Conservation (phyloP, 2,888 invertebrate species). For the Rhagium mordax region DNA sequence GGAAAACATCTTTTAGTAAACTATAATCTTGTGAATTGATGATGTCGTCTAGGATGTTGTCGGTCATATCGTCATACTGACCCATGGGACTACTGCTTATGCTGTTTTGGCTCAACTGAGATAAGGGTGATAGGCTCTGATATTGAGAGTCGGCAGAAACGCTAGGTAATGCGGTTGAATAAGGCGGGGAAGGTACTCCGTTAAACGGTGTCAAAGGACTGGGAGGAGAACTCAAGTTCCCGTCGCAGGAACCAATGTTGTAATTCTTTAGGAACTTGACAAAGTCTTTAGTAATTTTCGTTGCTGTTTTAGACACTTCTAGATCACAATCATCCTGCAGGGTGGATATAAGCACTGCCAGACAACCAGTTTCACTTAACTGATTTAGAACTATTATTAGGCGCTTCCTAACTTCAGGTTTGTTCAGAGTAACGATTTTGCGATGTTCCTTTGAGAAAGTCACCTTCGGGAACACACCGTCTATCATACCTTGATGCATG, state of each 20-base stretch:
- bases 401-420: constrained; percentile 77
- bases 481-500: constrained; percentile 87
- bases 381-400: constrained; percentile 79
- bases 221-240: constrained; percentile 53
- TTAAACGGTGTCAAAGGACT: constrained; percentile 36
- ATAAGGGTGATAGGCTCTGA: constrained; percentile 18
- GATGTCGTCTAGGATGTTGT: constrained; percentile 76
- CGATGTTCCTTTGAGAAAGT: constrained; percentile 85
- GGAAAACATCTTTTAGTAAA: constrained; percentile 76
- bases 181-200: constrained; percentile 14
- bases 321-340: constrained; percentile 81
- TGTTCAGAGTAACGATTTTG: constrained; percentile 83
- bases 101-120: constrained; percentile 21
- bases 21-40: constrained; percentile 76
- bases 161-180: constrained; percentile 11
- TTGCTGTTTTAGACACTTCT: constrained; percentile 78
- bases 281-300: constrained; percentile 73
- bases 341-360: constrained; percentile 79
- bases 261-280: constrained; percentile 74
- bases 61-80: constrained; percentile 66
- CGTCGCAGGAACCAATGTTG: constrained; percentile 68
- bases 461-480: constrained; percentile 83
- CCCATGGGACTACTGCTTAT: constrained; percentile 3
- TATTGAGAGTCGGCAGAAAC: constrained; percentile 19
- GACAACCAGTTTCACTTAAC: constrained; percentile 79